Conservation (phyloP, 2,888 invertebrate species). For the Cyaniris semiargus region DNA sequence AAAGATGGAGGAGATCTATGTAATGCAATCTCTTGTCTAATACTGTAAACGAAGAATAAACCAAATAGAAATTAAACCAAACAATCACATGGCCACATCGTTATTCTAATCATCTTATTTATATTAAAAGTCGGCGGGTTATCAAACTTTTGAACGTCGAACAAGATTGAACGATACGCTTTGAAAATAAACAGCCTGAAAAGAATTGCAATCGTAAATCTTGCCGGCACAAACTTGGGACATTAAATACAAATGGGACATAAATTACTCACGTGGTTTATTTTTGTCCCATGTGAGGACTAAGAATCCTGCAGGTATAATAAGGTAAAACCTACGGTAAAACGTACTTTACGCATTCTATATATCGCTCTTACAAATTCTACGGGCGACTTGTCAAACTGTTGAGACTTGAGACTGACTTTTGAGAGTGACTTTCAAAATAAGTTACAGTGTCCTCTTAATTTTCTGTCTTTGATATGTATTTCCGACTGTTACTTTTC, state of each 20-base stretch:
- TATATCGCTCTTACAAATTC: neutral
- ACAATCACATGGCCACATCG: too few species aligned
- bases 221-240: neutral
- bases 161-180: neutral
- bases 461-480: too few species aligned
- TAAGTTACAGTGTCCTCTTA: too few species aligned
- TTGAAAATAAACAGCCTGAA: neutral
- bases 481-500: too few species aligned
- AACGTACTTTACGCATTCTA: neutral
- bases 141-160: neutral
- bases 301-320: neutral
- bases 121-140: neutral
- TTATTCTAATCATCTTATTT: too few species aligned
- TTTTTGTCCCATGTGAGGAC: neutral
- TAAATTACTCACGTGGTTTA: neutral
- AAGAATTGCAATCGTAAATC: conserved; percentile 4
- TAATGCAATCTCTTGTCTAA: too few species aligned
- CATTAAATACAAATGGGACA: neutral
- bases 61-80: too few species aligned
- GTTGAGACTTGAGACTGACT: too few species aligned
- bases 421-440: too few species aligned
- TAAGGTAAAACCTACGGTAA: neutral
- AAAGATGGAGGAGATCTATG: too few species aligned
- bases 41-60: too few species aligned
- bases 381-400: neutral